phyloP scores from a whole-genome alignment of 30 jellyfish, hydroid and myxozoan species.

The Phacellophora camtschatica region DNA sequence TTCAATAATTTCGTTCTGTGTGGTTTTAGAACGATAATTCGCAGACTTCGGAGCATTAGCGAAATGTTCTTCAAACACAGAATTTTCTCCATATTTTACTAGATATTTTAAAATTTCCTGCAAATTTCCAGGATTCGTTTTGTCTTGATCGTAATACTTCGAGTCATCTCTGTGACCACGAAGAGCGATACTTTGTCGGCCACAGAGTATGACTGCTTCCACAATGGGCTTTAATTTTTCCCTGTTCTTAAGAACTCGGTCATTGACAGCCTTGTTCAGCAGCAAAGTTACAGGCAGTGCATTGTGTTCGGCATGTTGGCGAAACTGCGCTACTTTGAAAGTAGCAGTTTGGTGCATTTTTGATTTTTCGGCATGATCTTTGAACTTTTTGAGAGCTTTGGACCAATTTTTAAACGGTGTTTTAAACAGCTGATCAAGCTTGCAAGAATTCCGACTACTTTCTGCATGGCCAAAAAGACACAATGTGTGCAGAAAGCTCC shows the following conservation, averaged over 20 bases:
- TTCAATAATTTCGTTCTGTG: too few relatives aligned
- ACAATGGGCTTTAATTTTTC: slow-evolving; percentile 32
- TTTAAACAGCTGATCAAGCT: slow-evolving; percentile 3
- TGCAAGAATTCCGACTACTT: slow-evolving; percentile 36
- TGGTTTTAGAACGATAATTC: too few relatives aligned
- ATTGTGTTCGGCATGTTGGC: not conserved
- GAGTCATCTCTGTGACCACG: not conserved
- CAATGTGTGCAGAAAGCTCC: too few relatives aligned
- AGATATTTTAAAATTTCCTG: too few relatives aligned
- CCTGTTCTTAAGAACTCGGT: not conserved
- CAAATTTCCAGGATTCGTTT: not conserved
- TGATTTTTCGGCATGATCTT: not conserved
- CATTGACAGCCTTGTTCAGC: not conserved
- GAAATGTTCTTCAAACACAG: too few relatives aligned
- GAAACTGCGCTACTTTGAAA: not conserved
- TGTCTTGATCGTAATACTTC: not conserved
- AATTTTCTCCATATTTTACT: too few relatives aligned
- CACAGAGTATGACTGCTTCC: slow-evolving; percentile 29
- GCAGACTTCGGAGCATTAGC: too few relatives aligned
- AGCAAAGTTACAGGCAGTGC: not conserved
- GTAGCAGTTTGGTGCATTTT: slow-evolving; percentile 6
- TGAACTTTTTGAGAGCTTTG: not conserved
- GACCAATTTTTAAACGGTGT: not conserved
- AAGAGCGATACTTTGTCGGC: not conserved
- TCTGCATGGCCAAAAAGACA: slow-evolving; percentile 20